Evolutionary conservation across 1,140 invertebrate genomes (phyloP).

Genomic region (Heliothis subflexa): DNA sequence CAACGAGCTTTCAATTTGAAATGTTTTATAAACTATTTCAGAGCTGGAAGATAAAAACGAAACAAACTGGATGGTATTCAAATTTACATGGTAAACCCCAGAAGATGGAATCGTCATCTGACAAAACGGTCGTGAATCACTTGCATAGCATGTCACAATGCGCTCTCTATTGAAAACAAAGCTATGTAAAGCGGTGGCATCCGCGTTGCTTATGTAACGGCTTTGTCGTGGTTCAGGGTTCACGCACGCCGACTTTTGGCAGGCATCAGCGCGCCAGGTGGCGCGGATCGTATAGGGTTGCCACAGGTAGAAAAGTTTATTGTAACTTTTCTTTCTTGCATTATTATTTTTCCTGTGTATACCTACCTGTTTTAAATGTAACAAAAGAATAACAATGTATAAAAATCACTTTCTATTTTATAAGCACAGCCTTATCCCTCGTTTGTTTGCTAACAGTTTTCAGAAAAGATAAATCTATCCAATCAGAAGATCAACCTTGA

Average conservation of each 20-base stretch:
- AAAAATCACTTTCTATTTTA: no score
- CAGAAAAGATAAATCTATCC: no score
- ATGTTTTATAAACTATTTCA: not conserved
- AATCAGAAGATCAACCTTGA: no score
- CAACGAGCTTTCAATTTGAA: not conserved
- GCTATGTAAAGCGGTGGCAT: constrained; percentile 15
- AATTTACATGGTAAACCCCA: not conserved
- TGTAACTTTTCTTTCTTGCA: not conserved
- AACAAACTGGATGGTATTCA: no score
- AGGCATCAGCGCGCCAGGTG: constrained; percentile 35
- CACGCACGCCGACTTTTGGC: constrained; percentile 34
- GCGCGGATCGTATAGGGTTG: constrained; percentile 19
- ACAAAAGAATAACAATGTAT: no score
- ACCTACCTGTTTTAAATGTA: no score
- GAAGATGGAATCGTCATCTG: constrained; percentile 13
- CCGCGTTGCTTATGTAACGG: constrained; percentile 26
- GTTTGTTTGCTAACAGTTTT: no score
- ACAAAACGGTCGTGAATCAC: constrained; percentile 14
- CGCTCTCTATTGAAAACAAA: constrained; percentile 28
- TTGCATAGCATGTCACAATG: constrained; percentile 15
- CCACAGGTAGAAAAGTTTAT: not conserved
- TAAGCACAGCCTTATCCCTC: no score
- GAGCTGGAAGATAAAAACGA: not conserved
- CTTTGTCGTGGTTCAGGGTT: constrained; percentile 14
- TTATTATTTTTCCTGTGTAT: no score